Evolutionary conservation across 2,113 vertebrate species (phyloP).

Genomic region (Myrmecophaga tridactyla): DNA sequence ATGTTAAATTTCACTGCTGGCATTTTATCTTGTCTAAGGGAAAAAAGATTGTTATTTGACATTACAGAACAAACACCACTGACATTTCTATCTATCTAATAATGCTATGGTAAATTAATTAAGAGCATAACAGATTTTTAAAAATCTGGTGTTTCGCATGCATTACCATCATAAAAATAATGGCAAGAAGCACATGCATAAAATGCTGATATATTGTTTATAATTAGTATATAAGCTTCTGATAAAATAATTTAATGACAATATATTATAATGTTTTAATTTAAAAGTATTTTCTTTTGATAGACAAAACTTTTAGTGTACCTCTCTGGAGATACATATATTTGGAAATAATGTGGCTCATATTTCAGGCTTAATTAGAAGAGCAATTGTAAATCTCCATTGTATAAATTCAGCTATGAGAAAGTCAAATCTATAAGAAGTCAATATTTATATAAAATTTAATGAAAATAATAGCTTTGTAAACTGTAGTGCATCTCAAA

Average conservation of each 20-base stretch:
- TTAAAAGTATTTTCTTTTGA: not conserved
- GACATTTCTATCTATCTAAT: constrained; percentile 60
- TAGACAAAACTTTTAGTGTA: not conserved
- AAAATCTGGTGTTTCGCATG: constrained; percentile 19
- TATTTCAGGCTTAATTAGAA: constrained; percentile 47
- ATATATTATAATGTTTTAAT: not conserved
- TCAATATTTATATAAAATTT: constrained; percentile 46
- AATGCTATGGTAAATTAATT: constrained; percentile 65
- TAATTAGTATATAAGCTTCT: not conserved
- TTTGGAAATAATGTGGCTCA: constrained; percentile 35
- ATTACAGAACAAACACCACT: constrained; percentile 62
- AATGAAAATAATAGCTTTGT: not conserved
- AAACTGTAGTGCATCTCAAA: not conserved
- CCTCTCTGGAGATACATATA: constrained; percentile 31
- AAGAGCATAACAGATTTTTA: constrained; percentile 12
- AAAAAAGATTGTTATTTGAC: constrained; percentile 47
- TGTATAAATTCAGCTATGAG: constrained; percentile 39
- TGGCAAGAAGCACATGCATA: not conserved
- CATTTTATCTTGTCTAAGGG: constrained; percentile 61
- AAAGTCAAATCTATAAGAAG: constrained; percentile 20
- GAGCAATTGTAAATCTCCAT: constrained; percentile 16
- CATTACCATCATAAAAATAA: constrained; percentile 32
- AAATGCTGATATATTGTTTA: not conserved
- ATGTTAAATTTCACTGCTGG: constrained; percentile 53
- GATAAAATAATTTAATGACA: too few relatives aligned